Evolutionary conservation across 1,140 invertebrate genomes (phyloP).

Genomic region (Drosophila melanica): DNA sequence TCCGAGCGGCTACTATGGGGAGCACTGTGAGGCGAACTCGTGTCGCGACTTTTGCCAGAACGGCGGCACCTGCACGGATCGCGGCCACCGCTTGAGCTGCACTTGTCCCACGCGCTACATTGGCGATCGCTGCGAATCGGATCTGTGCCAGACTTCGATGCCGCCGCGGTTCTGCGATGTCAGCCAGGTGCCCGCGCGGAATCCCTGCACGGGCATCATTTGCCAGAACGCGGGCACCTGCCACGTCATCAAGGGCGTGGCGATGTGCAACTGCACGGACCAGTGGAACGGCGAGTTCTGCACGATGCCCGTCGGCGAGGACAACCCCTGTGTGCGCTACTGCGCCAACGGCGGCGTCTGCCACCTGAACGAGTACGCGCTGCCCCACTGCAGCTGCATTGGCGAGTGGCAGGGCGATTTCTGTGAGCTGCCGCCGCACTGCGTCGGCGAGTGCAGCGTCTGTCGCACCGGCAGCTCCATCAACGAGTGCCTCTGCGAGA

Average conservation of each 20-base stretch:
- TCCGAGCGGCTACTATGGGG: constrained; percentile 85
- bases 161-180: constrained; percentile 74
- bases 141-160: constrained; percentile 73
- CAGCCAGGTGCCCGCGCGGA: constrained; percentile 52
- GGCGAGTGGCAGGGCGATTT: constrained; percentile 86
- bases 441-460: constrained; percentile 86
- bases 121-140: constrained; percentile 78
- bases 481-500: constrained; percentile 83
- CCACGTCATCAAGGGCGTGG: constrained; percentile 74
- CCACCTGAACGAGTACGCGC: constrained; percentile 68
- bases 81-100: constrained; percentile 56
- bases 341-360: constrained; percentile 87
- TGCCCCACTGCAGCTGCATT: constrained; percentile 86
- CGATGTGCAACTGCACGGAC: constrained; percentile 87
- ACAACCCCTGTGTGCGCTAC: constrained; percentile 86
- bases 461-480: constrained; percentile 84
- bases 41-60: constrained; percentile 86
- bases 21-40: constrained; percentile 85
- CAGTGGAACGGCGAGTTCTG: constrained; percentile 89
- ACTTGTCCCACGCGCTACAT: constrained; percentile 68
- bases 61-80: constrained; percentile 83
- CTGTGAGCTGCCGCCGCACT: constrained; percentile 85
- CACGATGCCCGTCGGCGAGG: constrained; percentile 86
- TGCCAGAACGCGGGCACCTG: constrained; percentile 78
- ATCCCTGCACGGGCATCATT: constrained; percentile 77